Conservation (phyloP, 2,888 invertebrate genomes). For the Apocheima hispidaria region DNA sequence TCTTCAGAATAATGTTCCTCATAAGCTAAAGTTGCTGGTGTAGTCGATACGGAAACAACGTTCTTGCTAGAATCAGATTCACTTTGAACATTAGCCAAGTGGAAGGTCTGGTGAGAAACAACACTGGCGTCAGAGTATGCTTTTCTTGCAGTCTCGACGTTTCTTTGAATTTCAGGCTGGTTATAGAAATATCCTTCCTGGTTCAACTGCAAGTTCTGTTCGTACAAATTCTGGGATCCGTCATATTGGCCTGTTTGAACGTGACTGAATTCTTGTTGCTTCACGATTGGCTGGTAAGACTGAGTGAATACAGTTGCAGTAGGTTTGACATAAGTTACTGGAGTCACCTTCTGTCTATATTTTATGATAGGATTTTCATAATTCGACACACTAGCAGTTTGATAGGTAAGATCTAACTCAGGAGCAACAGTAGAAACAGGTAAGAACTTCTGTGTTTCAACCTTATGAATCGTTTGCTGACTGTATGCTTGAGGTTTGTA, state of each 20-base stretch:
- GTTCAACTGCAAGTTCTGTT: constrained; percentile 58
- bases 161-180: constrained; percentile 77
- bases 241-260: constrained; percentile 63
- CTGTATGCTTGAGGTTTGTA: constrained; percentile 70
- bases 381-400: constrained; percentile 53
- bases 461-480: constrained; percentile 72
- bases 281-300: constrained; percentile 65
- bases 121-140: constrained; percentile 74
- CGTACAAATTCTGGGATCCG: constrained; percentile 54
- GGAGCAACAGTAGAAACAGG: constrained; percentile 64
- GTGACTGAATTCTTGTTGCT: constrained; percentile 67
- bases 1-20: constrained; percentile 75
- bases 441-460: constrained; percentile 59
- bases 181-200: constrained; percentile 67
- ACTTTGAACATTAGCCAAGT: constrained; percentile 54
- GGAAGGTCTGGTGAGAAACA: constrained; percentile 77
- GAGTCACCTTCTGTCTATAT: constrained; percentile 63
- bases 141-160: constrained; percentile 58
- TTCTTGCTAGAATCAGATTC: constrained; percentile 63
- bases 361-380: constrained; percentile 74
- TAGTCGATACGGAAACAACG: constrained; percentile 67
- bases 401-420: constrained; percentile 58
- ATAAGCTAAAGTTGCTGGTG: constrained; percentile 71
- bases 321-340: constrained; percentile 65
- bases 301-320: constrained; percentile 67